Conservation (phyloP, 2,113 vertebrate species). For the Lucifuga dentata region DNA sequence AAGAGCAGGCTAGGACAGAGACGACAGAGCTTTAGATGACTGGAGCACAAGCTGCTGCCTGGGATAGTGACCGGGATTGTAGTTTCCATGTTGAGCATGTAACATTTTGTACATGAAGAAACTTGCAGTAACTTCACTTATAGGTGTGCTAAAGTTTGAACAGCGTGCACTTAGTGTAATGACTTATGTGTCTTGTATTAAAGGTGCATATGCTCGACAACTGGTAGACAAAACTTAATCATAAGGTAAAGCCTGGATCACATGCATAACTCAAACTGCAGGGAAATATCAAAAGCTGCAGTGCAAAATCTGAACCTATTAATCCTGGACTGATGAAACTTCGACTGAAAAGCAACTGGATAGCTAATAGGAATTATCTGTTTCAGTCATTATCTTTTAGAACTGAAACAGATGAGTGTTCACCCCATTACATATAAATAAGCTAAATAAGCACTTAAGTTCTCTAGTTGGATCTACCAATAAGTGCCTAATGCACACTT, state of each 20-base stretch:
- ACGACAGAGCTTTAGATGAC: conserved; percentile 36
- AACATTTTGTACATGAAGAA: neutral
- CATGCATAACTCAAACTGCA: conserved; percentile 7
- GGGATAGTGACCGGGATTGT: conserved; percentile 43
- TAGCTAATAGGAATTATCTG: conserved; percentile 1
- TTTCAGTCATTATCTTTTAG: too few species aligned
- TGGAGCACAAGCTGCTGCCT: conserved; percentile 31
- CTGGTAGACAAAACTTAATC: neutral
- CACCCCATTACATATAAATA: too few species aligned
- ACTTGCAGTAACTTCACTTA: neutral
- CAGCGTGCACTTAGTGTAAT: neutral
- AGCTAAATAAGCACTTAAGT: too few species aligned
- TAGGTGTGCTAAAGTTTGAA: neutral
- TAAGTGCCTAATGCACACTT: neutral
- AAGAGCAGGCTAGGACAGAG: conserved; percentile 37
- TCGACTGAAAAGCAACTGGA: neutral
- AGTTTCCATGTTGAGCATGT: neutral
- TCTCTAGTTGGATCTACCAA: neutral
- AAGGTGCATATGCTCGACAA: neutral
- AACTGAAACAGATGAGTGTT: too few species aligned
- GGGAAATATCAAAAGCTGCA: neutral
- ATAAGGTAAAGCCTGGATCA: too few species aligned
- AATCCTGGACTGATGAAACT: neutral
- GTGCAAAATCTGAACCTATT: conserved; percentile 12
- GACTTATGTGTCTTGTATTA: neutral